These are phyloP conservation scores for Heterotis niloticus DNA, from an alignment of 2,113 vertebrate genomes.

Conservation along the genomic window DNA sequence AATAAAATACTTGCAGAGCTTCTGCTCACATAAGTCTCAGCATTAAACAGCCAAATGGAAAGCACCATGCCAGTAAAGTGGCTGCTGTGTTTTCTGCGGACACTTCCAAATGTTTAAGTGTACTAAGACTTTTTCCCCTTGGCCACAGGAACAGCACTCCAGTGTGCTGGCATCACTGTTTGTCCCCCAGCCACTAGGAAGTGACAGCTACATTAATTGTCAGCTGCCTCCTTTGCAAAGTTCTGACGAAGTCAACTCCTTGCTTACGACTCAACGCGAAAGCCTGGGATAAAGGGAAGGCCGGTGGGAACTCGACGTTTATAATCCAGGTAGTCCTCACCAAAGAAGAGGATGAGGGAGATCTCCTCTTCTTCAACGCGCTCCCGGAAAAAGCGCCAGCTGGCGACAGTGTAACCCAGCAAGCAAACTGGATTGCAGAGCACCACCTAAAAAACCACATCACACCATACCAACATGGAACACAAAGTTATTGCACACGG, in stretches of 20 bases:
- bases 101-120: background rate
- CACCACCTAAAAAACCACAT: slow-evolving; percentile 67
- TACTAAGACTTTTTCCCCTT: background rate
- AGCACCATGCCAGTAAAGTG: too few relatives aligned
- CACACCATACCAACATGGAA: background rate
- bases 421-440: slow-evolving; percentile 90
- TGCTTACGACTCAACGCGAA: slow-evolving; percentile 76
- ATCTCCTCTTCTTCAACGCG: slow-evolving; percentile 92
- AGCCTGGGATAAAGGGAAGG: slow-evolving; percentile 90
- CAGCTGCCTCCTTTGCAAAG: background rate
- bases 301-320: slow-evolving; percentile 85
- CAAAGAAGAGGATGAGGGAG: slow-evolving; percentile 89
- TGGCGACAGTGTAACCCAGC: slow-evolving; percentile 80
- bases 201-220: background rate
- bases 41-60: too few relatives aligned
- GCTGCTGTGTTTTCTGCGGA: background rate
- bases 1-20: too few relatives aligned
- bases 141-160: background rate
- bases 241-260: background rate
- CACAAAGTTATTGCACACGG: background rate
- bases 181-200: background rate
- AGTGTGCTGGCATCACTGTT: background rate
- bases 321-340: slow-evolving; percentile 89
- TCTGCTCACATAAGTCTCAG: background rate
- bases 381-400: slow-evolving; percentile 95